Conservation (phyloP, 2,888 invertebrate genomes). For the Phortica okadai region DNA sequence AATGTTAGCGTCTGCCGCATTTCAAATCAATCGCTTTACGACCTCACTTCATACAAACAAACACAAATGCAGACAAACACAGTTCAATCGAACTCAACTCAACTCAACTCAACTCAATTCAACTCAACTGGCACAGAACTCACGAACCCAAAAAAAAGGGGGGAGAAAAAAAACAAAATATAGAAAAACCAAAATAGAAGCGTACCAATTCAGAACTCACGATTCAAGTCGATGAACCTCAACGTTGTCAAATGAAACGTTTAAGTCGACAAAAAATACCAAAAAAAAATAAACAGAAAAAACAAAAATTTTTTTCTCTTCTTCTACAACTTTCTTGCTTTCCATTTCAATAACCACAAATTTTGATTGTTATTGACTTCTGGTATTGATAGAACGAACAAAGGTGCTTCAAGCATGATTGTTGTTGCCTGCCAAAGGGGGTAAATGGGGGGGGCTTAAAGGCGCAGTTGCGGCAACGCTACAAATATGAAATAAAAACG, state of each 20-base stretch:
- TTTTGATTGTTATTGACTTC: conserved; percentile 43
- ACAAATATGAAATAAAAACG: conserved; percentile 24
- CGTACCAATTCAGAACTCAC: neutral
- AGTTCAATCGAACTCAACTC: neutral
- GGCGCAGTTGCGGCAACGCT: neutral
- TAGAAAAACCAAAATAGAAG: no score
- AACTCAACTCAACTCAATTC: neutral
- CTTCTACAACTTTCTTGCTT: neutral
- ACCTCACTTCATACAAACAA: conserved; percentile 13
- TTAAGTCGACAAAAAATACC: conserved; percentile 3
- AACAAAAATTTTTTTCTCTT: neutral
- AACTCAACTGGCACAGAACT: neutral
- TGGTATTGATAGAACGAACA: conserved; percentile 10
- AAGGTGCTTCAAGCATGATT: neutral
- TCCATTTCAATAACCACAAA: conserved; percentile 48
- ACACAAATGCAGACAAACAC: neutral
- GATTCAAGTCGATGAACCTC: neutral
- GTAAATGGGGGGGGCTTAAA: neutral
- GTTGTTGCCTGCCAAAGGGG: neutral
- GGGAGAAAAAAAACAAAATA: no score
- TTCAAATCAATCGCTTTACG: conserved; percentile 26
- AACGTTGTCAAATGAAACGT: neutral
- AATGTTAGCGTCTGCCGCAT: conserved; percentile 13
- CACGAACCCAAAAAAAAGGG: neutral
- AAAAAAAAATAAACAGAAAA: neutral